phyloP scores from a whole-genome alignment of 2,113 vertebrate species.

The Ovibos moschatus region DNA sequence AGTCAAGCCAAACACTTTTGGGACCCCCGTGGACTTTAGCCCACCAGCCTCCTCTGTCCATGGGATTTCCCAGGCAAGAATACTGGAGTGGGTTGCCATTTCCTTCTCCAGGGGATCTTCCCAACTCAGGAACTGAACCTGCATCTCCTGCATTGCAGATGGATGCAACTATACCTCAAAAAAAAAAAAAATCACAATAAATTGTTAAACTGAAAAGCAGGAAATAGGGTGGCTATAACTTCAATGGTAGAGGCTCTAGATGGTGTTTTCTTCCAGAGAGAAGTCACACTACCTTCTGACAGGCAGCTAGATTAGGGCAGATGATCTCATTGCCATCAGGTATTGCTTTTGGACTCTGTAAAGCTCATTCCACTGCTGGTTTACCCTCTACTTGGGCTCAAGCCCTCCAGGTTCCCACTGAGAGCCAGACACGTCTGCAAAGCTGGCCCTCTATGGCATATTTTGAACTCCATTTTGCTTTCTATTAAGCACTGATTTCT shows the following conservation, averaged over 20 bases:
- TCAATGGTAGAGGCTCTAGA: background rate
- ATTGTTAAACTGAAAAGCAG: background rate
- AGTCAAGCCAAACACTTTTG: background rate
- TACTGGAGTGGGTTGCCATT: background rate
- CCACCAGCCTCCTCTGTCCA: background rate
- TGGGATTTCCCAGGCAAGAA: background rate
- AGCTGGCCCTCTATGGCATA: background rate
- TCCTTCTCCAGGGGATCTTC: background rate
- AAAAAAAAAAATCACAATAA: background rate
- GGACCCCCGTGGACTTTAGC: background rate
- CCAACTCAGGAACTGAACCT: background rate
- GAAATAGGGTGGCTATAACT: background rate
- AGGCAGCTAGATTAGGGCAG: background rate
- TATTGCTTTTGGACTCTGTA: background rate
- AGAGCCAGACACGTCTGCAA: background rate
- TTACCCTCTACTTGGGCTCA: fast-evolving
- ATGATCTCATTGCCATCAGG: fast-evolving
- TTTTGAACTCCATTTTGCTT: background rate
- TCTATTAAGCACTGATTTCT: background rate
- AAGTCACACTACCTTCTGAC: background rate
- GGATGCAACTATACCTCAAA: background rate
- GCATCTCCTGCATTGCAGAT: background rate
- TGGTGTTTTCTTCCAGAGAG: background rate
- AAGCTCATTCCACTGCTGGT: background rate
- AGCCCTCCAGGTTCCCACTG: background rate